Conservation (phyloP, 2,113 vertebrate genomes). For the Pituophis catenifer region DNA sequence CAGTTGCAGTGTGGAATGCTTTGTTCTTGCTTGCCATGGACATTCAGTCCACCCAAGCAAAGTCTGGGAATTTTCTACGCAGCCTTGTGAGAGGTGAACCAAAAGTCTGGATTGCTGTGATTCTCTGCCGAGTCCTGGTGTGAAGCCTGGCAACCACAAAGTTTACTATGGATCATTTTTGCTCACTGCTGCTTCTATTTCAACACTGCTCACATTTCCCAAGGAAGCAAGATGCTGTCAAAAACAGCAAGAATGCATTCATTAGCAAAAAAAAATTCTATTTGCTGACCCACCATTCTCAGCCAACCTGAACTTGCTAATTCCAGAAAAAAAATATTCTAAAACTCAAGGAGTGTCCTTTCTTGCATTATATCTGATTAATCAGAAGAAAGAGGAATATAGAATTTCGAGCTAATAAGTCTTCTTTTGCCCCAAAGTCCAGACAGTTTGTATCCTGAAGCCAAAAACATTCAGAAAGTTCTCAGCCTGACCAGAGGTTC, state of each 20-base stretch:
- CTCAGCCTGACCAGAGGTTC: neutral
- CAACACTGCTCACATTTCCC: neutral
- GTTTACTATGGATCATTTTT: neutral
- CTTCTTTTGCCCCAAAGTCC: constrained; percentile 20
- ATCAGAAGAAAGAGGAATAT: constrained; percentile 11
- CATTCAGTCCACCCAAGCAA: neutral
- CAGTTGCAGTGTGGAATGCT: neutral
- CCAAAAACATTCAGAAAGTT: neutral
- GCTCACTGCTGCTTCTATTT: neutral
- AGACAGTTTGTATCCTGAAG: neutral
- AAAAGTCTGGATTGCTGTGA: neutral
- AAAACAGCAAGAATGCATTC: neutral
- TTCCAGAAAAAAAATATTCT: constrained; percentile 37
- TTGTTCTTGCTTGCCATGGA: neutral
- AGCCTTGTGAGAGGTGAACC: neutral
- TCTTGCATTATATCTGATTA: constrained; percentile 34
- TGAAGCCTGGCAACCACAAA: neutral
- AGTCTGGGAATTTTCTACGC: neutral
- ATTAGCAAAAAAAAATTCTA: accelerated
- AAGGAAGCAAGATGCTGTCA: neutral
- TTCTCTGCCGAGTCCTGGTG: neutral
- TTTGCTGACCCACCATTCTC: neutral
- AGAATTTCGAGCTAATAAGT: constrained; percentile 27
- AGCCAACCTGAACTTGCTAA: constrained; percentile 22
- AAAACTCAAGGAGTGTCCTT: neutral